A percentile compares a stretch with the other conserved stretches of the same genome.
phyloP scores from a whole-genome alignment of 2,888 invertebrate genomes.

The Tachina fera region DNA sequence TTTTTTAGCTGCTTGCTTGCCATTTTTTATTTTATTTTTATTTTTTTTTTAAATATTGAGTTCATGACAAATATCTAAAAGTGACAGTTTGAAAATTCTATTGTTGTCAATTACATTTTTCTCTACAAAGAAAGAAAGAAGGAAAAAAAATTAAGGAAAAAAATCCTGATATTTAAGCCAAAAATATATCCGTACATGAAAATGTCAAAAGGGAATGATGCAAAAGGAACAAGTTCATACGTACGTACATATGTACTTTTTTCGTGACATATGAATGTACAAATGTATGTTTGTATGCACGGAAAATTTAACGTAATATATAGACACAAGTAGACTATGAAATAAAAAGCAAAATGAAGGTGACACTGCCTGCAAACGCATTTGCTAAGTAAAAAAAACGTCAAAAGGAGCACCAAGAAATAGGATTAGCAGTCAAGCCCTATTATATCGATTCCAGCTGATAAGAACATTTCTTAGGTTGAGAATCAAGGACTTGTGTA shows the following conservation, averaged over 20 bases:
- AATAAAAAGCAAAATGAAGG: constrained; percentile 17
- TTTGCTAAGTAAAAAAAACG: constrained; percentile 16
- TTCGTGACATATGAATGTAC: background rate
- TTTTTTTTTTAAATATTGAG: constrained; percentile 30
- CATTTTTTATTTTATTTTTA: background rate
- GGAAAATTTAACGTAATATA: background rate
- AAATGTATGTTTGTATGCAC: background rate
- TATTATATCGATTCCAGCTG: constrained; percentile 4
- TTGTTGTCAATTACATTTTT: constrained; percentile 61
- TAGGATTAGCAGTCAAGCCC: constrained; percentile 25
- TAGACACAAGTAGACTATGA: background rate
- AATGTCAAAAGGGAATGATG: background rate
- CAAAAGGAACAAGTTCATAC: background rate
- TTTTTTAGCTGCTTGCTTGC: background rate
- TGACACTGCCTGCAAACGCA: constrained; percentile 32
- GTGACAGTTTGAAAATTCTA: constrained; percentile 60
- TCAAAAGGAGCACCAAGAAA: background rate
- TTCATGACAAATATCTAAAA: constrained; percentile 64
- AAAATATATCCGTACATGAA: background rate
- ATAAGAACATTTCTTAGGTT: constrained; percentile 13
- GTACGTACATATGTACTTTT: background rate
- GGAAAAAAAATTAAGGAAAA: background rate
- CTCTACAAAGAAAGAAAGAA: background rate
- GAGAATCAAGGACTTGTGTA: constrained; percentile 5
- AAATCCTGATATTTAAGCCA: constrained; percentile 7